Percentiles rank a stretch among this genome's conserved stretches.
These are phyloP conservation scores for Euplexia lucipara DNA, from an alignment of 2,888 invertebrate species.

Conservation along the genomic window DNA sequence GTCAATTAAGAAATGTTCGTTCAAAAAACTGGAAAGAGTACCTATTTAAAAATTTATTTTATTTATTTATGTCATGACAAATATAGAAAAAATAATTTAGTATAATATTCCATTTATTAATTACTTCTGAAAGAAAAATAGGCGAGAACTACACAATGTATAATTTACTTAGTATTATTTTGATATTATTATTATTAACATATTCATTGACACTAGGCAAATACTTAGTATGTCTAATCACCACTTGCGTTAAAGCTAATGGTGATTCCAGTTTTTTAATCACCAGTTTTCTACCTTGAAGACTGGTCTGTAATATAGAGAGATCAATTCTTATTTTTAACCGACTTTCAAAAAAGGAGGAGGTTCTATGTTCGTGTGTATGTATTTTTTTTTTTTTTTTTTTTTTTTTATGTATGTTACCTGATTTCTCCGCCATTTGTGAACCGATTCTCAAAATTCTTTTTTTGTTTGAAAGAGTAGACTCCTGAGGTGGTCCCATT, in stretches of 20 bases:
- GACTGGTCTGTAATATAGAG: too few species aligned
- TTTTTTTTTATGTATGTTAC: too few species aligned
- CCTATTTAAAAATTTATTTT: neutral
- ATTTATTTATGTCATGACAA: too few species aligned
- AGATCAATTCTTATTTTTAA: too few species aligned
- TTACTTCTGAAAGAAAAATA: neutral
- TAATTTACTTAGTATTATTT: slow-evolving; percentile 43
- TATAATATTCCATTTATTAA: slow-evolving; percentile 21
- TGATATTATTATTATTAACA: slow-evolving; percentile 17
- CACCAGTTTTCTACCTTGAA: neutral
- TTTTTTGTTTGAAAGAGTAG: too few species aligned
- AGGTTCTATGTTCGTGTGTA: too few species aligned
- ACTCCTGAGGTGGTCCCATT: too few species aligned
- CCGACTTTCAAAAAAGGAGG: too few species aligned
- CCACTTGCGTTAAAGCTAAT: neutral
- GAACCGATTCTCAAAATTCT: too few species aligned
- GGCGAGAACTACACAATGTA: slow-evolving; percentile 12
- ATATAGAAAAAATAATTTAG: neutral
- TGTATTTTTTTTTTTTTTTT: too few species aligned
- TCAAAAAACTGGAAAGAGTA: neutral
- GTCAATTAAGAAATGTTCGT: too few species aligned
- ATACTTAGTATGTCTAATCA: neutral
- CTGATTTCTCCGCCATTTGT: too few species aligned
- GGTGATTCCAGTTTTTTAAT: neutral
- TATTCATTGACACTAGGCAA: slow-evolving; percentile 25